Base-by-base conservation (phyloP, 2,888 invertebrate genomes). In the Scaptodrosophila latifasciaeformis region DNA sequence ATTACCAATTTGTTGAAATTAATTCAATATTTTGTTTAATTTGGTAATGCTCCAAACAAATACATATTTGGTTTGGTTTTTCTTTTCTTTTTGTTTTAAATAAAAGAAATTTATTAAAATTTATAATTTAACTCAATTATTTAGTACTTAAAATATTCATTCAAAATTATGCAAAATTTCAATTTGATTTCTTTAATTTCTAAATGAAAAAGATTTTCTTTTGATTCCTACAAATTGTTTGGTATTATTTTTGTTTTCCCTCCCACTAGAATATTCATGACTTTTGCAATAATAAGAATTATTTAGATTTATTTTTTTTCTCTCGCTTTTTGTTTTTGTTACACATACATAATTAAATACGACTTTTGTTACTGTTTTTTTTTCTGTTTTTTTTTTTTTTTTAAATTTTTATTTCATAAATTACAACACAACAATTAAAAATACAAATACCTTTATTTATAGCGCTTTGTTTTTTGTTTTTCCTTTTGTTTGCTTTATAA, bases 391-490 rank as follows among this genome's bases (percentile, higher is more conserved):
- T n/a, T n/a, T n/a, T n/a, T n/a, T n/a, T n/a, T n/a, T n/a, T 65
- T 76, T 76, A 72, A 24, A 24, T 24, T 24, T n/a, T 24, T 5
- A 24, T 24, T 68, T 70, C 80, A 67, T 76, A 67, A 67, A 79
- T 77, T 74, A 79, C 82, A 81, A 82, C 79, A 79, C 79, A 79
- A 81, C 74, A 82, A 62, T 80, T 71, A 69, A 81, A 81, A 65
- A 47, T 76, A 80, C 62, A 70, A 67, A 74, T 78, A 76, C 62
- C 49, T 51, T 53, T 48, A 49, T 42, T 55, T 55, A 31, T 66
- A 67, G 74, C 66, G 52, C 59, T 65, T 70, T 21, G 45, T 52
- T 57, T 65, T 42, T 53, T 18, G 42, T 54, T 34, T 42, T 51
- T 27, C 30, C 53, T 44, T 31, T 43, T 34, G 13, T 30, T 53